Conservation (phyloP, 2,888 invertebrate species). For the Scaptomyza reducta region DNA sequence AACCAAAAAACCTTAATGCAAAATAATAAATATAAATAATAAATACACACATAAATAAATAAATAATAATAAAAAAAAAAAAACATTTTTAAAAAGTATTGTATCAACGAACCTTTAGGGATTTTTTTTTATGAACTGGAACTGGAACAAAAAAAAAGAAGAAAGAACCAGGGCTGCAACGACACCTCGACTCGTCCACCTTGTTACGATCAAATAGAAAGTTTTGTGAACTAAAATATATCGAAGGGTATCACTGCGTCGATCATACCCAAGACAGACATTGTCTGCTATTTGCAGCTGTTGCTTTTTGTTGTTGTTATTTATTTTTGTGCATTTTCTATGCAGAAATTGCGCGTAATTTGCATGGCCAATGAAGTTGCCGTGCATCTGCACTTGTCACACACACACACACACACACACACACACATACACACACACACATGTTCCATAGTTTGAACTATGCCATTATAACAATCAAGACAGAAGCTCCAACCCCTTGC, state of each 20-base stretch:
- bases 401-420: slow-evolving; percentile 16
- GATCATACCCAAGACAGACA: background rate
- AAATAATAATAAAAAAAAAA: no score
- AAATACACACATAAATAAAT: no score
- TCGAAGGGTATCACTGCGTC: background rate
- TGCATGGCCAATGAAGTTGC: slow-evolving; percentile 53
- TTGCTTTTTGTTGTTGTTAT: background rate
- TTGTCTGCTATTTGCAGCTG: background rate
- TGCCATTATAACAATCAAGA: slow-evolving; percentile 62
- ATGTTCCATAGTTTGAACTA: slow-evolving; percentile 41
- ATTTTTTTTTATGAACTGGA: no score
- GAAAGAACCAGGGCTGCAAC: no score
- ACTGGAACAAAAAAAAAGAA: no score
- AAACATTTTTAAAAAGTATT: no score
- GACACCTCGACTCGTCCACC: no score
- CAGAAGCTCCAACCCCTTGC: slow-evolving; percentile 4
- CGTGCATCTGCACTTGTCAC: slow-evolving; percentile 3
- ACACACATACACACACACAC: slow-evolving; percentile 20
- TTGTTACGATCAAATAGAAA: no score
- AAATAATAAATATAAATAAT: no score
- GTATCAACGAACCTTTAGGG: no score
- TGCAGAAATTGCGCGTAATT: slow-evolving; percentile 63
- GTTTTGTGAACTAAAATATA: no score
- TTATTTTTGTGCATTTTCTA: background rate
- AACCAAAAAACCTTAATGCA: no score